Evolutionary conservation across 2,113 vertebrate species (phyloP).

Genomic region (Lucifuga dentata): DNA sequence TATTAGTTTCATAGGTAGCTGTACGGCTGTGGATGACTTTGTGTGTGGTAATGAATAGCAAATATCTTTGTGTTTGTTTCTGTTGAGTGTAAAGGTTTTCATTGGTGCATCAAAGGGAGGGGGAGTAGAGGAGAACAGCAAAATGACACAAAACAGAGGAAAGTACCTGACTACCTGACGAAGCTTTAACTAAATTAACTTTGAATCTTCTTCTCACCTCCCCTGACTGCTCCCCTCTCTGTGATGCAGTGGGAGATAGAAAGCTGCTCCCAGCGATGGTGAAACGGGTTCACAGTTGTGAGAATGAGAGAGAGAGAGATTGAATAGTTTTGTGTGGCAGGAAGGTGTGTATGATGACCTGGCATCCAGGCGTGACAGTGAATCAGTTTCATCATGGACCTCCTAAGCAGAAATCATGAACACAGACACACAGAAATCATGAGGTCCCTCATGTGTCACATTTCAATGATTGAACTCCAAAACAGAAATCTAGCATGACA

Average conservation of each 20-base stretch:
- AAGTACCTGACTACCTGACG: constrained; percentile 2
- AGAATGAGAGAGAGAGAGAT: constrained; percentile 50
- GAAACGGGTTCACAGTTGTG: constrained; percentile 40
- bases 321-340: constrained; percentile 48
- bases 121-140: constrained; percentile 1
- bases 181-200: constrained; percentile 62
- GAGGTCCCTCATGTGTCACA: constrained; percentile 22
- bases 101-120: background rate
- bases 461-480: constrained; percentile 11
- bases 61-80: constrained; percentile 18
- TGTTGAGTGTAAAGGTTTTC: constrained; percentile 14
- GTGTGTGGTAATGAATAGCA: constrained; percentile 39
- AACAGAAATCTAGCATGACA: constrained; percentile 22
- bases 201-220: constrained; percentile 50
- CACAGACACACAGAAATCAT: constrained; percentile 31
- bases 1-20: constrained; percentile 30
- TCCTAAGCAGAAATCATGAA: constrained; percentile 47
- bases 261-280: constrained; percentile 42
- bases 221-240: constrained; percentile 3
- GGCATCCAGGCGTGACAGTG: constrained; percentile 67
- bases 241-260: constrained; percentile 40
- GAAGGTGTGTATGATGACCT: constrained; percentile 75
- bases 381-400: constrained; percentile 66
- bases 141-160: constrained; percentile 42
- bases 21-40: constrained; percentile 27